Base-by-base conservation (phyloP, 2,113 vertebrate species). In the Orthonyx spaldingii region DNA sequence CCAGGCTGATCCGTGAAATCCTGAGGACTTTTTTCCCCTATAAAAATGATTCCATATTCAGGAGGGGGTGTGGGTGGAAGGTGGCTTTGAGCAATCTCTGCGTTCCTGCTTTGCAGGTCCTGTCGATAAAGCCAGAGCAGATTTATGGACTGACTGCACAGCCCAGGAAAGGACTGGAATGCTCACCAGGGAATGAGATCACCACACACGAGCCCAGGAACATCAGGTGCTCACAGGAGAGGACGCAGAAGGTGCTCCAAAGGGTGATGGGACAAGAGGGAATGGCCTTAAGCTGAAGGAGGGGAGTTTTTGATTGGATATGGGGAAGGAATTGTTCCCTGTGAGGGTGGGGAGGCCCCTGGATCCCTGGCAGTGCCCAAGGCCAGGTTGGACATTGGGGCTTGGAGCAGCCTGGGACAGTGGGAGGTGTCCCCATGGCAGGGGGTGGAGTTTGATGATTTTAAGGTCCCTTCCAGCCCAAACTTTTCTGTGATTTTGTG, bases 151-250 rank as follows among this genome's bases (percentile, higher is more conserved):
- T 27, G 55, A 5, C 23, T 57, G 35, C 22, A 21, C 5, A n/a
- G 37, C 41, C 27, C 24, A 21, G 71, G 56, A 21, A 16, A 61
- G 26, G 24, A 6, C 13, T 15, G 55, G 7, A 13, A 28, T 2
- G 2, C 30, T 77, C n/a, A 11, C 0, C 14, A 52, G n/a, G 24
- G 32, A 41, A 5, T 32, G 71, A 35, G 44, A 15, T 42, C 18
- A 19, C 17, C 47, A 4, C 4, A 6, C 39, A 20, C 0, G 41
- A 30, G 55, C 49, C 44, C 63, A 21, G 2, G 30, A 33, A 15
- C 27, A 21, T 0, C 0, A 41, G 35, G 42, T 1, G 13, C 41
- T 63, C 22, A 0, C 4, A 3, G 33, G 26, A 30, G 14, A 22
- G 47, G 60, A 56, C 37, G 30, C 16, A 56, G 49, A 5, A 63